Evolutionary conservation across 2,113 vertebrate species (phyloP).

Genomic region (Fulmarus glacialis): DNA sequence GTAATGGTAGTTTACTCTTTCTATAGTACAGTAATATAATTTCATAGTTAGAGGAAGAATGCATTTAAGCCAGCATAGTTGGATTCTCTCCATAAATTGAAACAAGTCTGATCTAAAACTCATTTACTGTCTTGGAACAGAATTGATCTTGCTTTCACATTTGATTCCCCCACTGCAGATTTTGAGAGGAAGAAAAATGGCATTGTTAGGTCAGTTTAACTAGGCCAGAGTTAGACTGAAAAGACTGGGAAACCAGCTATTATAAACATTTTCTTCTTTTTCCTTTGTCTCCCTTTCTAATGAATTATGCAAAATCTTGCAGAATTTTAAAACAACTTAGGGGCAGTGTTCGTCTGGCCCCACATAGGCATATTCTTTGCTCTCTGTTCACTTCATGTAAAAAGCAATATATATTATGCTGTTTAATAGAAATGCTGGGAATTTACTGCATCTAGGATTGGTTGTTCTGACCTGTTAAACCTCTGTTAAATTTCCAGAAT

Average conservation of each 20-base stretch:
- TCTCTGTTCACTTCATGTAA: neutral
- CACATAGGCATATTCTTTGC: neutral
- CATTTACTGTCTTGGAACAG: conserved; percentile 68
- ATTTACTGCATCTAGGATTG: neutral
- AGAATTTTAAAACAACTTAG: neutral
- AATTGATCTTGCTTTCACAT: conserved; percentile 81
- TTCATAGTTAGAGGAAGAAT: conserved; percentile 19
- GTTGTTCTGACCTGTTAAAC: neutral
- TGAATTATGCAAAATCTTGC: neutral
- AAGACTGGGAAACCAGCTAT: neutral
- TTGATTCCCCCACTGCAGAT: conserved; percentile 68
- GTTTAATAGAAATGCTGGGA: neutral
- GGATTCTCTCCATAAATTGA: conserved; percentile 62
- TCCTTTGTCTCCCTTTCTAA: neutral
- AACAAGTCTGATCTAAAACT: conserved; percentile 67
- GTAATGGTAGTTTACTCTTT: conserved; percentile 13
- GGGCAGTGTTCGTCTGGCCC: neutral
- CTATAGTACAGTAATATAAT: conserved; percentile 27
- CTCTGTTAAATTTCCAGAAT: neutral
- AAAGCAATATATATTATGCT: neutral
- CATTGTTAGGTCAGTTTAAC: conserved; percentile 37
- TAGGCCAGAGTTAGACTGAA: neutral
- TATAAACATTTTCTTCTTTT: neutral
- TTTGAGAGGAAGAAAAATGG: conserved; percentile 71
- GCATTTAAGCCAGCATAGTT: conserved; percentile 10